Evolutionary conservation across 2,888 invertebrate genomes (phyloP).

Genomic region (Amphimallon solstitiale): DNA sequence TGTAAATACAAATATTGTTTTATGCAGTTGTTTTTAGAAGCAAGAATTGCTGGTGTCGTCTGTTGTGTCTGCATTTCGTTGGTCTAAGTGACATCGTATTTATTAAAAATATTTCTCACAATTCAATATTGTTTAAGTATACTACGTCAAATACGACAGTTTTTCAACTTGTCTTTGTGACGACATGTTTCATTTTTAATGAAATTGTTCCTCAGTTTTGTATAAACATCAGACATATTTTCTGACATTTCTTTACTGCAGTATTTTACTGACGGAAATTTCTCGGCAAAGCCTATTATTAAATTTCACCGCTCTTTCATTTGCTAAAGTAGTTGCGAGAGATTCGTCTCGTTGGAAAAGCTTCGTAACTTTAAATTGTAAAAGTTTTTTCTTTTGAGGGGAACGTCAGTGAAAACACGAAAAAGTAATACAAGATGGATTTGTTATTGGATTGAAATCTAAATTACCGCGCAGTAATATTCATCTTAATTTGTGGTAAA

Average conservation of each 20-base stretch:
- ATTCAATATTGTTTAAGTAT: too few species aligned
- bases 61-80: too few species aligned
- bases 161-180: too few species aligned
- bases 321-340: constrained; percentile 11
- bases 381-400: constrained; percentile 6
- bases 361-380: constrained; percentile 17
- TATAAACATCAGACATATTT: not conserved
- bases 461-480: not conserved
- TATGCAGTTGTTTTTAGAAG: too few species aligned
- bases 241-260: not conserved
- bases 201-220: too few species aligned
- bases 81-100: too few species aligned
- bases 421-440: constrained; percentile 6
- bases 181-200: too few species aligned
- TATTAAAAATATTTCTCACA: too few species aligned
- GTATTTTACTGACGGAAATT: not conserved
- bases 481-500: constrained; percentile 5
- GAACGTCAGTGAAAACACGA: not conserved
- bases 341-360: not conserved
- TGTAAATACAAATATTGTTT: too few species aligned
- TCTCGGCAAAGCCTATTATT: constrained; percentile 4
- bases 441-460: constrained; percentile 10
- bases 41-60: too few species aligned
- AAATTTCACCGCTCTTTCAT: constrained; percentile 14
- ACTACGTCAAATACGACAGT: too few species aligned